Base-by-base conservation (phyloP, 2,888 invertebrate genomes). In the Caenorhabditis panamensis region DNA sequence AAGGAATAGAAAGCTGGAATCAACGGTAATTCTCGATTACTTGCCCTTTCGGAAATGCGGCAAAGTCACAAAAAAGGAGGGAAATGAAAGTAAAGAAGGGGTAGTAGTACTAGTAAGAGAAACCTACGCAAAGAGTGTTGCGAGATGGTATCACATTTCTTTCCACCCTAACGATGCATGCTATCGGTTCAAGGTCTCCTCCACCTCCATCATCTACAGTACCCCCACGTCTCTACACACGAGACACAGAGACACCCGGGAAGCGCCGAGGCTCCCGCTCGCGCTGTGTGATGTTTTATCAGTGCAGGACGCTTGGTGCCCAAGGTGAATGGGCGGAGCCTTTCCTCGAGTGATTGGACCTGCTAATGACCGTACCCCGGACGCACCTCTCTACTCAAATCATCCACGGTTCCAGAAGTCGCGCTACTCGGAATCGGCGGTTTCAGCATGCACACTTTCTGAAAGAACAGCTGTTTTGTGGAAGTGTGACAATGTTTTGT, bases 131-230 rank as follows among this genome's bases (percentile, higher is more conserved):
- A 49, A 59, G 67, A 68, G 53, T 69, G 77, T 69, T 69, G 77
- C 68, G 69, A 77, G 77, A 77, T 77, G 77, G 77, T 69, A 77
- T 77, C 77, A 77, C 69, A 77, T 77, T 77, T 77, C 77, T 26
- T 69, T 58, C 20, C 36, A 51, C 67, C 78, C 71, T 78, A 72
- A 71, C 78, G 66, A 78, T 78, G 71, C 78, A 78, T 78, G 78
- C 78, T 71, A 66, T 75, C 75, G 75, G 66, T 66, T 75, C 75
- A 75, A 75, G 75, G 75, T 73, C 71, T 71, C 20, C 59, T 41
- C 53, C 37, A 16, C 66, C 61, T 18, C 49, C 49, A 31, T 31
- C 18, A 24, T 44, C 72, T 73, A 73, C 72, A 63, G 72, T 73
- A 73, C 4, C 47, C 56, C 20, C 8, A 13, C 36, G 31, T 26